These are phyloP conservation scores for Crotophaga sulcirostris DNA, from an alignment of 2,113 vertebrate genomes.

Conservation along the genomic window DNA sequence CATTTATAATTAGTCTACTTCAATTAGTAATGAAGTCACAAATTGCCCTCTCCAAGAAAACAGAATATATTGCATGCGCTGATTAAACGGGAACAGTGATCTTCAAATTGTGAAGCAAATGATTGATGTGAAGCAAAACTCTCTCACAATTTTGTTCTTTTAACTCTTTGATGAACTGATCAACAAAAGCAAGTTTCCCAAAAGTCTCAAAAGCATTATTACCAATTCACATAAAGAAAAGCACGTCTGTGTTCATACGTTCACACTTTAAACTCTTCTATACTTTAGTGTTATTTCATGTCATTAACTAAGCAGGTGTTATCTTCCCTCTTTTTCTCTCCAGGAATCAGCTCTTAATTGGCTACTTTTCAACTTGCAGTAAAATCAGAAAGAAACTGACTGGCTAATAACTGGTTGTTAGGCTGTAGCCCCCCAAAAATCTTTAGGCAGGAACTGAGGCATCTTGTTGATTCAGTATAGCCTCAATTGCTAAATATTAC, in stretches of 20 bases:
- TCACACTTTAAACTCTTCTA: constrained; percentile 34
- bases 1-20: constrained; percentile 71
- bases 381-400: neutral
- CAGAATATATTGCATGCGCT: constrained; percentile 46
- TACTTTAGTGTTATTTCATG: neutral
- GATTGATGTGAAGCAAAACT: constrained; percentile 40
- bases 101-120: constrained; percentile 37
- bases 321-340: neutral
- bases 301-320: constrained; percentile 53
- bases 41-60: constrained; percentile 70
- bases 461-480: neutral
- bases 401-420: neutral
- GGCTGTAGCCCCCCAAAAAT: neutral
- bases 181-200: constrained; percentile 22
- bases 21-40: constrained; percentile 70
- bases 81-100: constrained; percentile 64
- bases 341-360: neutral
- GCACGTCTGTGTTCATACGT: constrained; percentile 44
- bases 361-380: neutral
- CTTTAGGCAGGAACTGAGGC: neutral
- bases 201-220: constrained; percentile 29
- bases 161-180: constrained; percentile 53
- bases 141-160: constrained; percentile 16
- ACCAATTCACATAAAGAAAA: constrained; percentile 41
- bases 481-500: neutral